Base-by-base conservation (phyloP, 2,888 invertebrate species). In the Scaptomyza tumidula region DNA sequence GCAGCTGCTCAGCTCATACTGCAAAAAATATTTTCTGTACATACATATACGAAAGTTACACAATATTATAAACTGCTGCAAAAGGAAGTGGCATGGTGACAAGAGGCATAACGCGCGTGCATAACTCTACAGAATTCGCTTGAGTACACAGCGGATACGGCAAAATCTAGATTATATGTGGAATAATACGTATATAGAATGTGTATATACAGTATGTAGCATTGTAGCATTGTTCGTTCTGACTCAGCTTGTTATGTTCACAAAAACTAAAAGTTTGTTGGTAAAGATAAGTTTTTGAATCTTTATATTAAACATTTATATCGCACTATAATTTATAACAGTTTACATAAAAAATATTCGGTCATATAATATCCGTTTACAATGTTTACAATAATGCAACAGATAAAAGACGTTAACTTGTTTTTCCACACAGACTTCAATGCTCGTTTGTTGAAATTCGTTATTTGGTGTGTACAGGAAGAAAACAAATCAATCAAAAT, bases 81-180 rank as follows among this genome's bases (percentile, higher is more conserved):
- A 63, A 54, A 67, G 72, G 75, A 74, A 73, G 48, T 48, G 46
- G 70, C 66, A 1, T 16, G 24, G 44, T 24, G 44, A 44, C 44
- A 44, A 24, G 24, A 13, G 6, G 44, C 44, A 24, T 3, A n/a
- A n/a, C 6, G 50, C 6, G 50, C 48, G 56, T 65, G 75, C 60
- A 78, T 68, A 64, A 58, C 39, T 55, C 65, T 64, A 44, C 65
- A 69, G 57, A 64, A 78, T 74, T 75, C 63, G 53, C 65, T 67
- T 37, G 19, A 41, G n/a, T 33, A 39, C 16, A n/a, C 10, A 33
- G 19, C 31, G 37, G 39, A 43, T 19, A 27, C 19, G 43, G 14
- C 7, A 7, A 46, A 11, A 29, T 10, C 37, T 6, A 39, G 14
- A 39, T 13, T 48, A 31, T 14, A 16, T 33, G 2, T 31, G 6